A percentile compares a stretch with the other conserved stretches of the same genome.
Conservation (phyloP, 2,888 invertebrate genomes). For the Rosalia funebris region DNA sequence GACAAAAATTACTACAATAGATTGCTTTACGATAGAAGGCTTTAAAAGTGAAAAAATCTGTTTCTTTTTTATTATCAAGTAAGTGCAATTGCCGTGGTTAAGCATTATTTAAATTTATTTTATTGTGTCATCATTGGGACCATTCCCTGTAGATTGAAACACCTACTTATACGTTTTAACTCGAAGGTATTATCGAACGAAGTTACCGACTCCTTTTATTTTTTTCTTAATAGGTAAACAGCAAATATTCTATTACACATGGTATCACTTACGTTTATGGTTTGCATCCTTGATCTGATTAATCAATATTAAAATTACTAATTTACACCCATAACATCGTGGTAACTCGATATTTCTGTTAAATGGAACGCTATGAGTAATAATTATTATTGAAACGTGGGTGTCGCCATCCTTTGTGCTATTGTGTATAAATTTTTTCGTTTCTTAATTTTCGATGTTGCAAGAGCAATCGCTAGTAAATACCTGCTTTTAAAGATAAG, state of each 20-base stretch:
- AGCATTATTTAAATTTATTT: no score
- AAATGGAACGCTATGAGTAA: constrained; percentile 14
- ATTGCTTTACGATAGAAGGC: no score
- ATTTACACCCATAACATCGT: constrained; percentile 21
- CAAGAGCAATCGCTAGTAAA: constrained; percentile 26
- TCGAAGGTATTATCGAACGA: no score
- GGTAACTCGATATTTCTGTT: constrained; percentile 18
- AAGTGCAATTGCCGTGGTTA: no score
- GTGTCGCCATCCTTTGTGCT: constrained; percentile 36
- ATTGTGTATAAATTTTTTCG: constrained; percentile 29
- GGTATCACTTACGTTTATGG: constrained; percentile 23
- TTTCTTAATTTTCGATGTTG: constrained; percentile 33
- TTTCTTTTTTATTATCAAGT: no score
- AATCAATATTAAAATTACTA: constrained; percentile 26
- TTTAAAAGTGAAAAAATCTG: no score
- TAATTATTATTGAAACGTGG: constrained; percentile 1
- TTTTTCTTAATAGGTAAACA: not conserved
- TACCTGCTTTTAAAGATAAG: constrained; percentile 11
- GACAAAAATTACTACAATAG: no score
- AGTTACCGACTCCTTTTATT: no score
- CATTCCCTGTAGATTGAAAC: no score
- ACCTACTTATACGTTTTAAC: no score
- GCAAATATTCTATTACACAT: not conserved
- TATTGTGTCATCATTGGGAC: no score
- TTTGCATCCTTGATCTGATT: constrained; percentile 37